Evolutionary conservation across 1,140 invertebrate genomes (phyloP), one percentile per base, ranked within the genome.

Genomic region (Macrostomum lignano): DNA sequence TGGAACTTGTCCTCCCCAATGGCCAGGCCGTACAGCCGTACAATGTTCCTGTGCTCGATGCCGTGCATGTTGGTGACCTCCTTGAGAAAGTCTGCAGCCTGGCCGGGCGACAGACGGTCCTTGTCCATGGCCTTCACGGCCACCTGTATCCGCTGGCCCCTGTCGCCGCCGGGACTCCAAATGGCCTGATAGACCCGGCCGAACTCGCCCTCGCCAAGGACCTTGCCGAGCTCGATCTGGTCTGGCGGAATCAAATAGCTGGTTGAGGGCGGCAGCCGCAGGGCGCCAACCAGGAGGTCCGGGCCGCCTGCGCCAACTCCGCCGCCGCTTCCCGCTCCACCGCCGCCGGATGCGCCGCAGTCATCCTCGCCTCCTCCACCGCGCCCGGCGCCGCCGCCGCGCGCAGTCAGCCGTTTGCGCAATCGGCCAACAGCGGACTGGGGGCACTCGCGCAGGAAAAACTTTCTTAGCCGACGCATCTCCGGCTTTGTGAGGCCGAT

Each of bases 51-150:
- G 51, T 94, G 81, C 47, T 88, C 76, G 43, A 94, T 86, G 29
- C 73, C 71, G 51, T 93, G 81, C 82, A 94, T 93, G 25, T 91
- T 84, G 3, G 76, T 77, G 1, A 84, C 88, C 59, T 96, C 88
- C 54, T 93, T 91, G 11, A 96, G 58, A 58, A 94, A 94, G 51
- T 88, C 81, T n/a, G n/a, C n/a, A 44, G 79, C 72, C 0, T 79
- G 77, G 53, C 88, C 88, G 38, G 74, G 78, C 43, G 82, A 74
- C 73, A 93, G 76, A 29, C 77, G 64, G 44, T 93, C 81, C 35
- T 77, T 68, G 25, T 73, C 77, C 10, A 96, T 55, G 54, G 79
- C 84, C 58, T 96, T 96, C 33, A 96, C 81, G 1, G 88, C 88
- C 24, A 96, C 86, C 68, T 88, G 75, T 38, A 81, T 72, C 71